A percentile compares a stretch with the other conserved stretches of the same genome.
These are phyloP conservation scores for Melanerpes formicivorus DNA, from an alignment of 2,113 vertebrate genomes.

Conservation along the genomic window DNA sequence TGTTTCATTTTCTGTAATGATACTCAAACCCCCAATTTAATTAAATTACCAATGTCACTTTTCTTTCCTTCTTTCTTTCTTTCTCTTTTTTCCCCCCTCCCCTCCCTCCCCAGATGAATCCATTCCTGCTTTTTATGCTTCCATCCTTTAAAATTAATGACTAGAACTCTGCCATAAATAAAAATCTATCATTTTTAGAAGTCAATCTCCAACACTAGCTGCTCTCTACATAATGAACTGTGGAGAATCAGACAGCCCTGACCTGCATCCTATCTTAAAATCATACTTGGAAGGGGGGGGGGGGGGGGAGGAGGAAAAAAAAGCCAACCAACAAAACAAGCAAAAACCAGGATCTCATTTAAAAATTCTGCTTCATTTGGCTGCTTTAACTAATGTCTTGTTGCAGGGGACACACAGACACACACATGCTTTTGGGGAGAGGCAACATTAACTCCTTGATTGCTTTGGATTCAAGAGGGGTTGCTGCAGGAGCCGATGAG, in stretches of 20 bases:
- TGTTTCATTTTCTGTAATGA: conserved; percentile 73
- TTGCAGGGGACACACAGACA: neutral
- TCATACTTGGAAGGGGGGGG: neutral
- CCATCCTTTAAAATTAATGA: conserved; percentile 76
- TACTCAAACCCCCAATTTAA: conserved; percentile 76
- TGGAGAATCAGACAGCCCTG: conserved; percentile 68
- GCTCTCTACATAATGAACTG: conserved; percentile 77
- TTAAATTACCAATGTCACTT: conserved; percentile 79
- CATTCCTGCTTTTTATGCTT: conserved; percentile 73
- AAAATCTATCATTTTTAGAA: conserved; percentile 77
- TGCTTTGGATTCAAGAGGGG: neutral
- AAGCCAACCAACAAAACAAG: too few relatives aligned
- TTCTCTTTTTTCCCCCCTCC: too few relatives aligned
- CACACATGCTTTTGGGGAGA: neutral
- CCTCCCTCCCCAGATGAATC: conserved; percentile 4
- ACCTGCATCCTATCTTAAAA: conserved; percentile 44
- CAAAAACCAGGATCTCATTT: conserved; percentile 20
- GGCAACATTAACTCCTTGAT: neutral
- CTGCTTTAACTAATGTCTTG: neutral
- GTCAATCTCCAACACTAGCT: conserved; percentile 64
- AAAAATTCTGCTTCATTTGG: conserved; percentile 55
- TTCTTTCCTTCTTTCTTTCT: neutral
- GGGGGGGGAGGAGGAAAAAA: too few relatives aligned
- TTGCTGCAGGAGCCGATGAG: neutral
- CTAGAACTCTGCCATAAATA: conserved; percentile 76